Evolutionary conservation across 2,888 invertebrate genomes (phyloP).

Genomic region (Odontocerum albicorne): DNA sequence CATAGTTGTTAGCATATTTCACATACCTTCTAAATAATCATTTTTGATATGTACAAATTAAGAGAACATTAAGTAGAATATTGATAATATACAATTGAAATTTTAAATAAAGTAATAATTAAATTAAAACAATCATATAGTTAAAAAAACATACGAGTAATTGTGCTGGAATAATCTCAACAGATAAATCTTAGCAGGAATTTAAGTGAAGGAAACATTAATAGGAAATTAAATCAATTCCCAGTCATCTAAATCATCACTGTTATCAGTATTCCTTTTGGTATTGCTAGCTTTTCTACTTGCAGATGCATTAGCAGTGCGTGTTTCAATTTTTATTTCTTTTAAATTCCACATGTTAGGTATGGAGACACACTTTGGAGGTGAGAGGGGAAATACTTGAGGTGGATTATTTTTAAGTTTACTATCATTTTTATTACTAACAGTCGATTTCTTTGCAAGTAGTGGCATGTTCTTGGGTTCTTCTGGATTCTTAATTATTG

Average conservation of each 20-base stretch:
- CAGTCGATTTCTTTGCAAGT: conserved; percentile 1
- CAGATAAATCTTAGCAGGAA: too few species aligned
- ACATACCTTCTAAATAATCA: too few species aligned
- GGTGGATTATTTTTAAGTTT: conserved; percentile 43
- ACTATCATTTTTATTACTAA: background rate
- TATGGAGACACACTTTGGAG: conserved; percentile 55
- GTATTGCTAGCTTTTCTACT: background rate
- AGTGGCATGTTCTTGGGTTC: background rate
- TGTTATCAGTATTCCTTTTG: conserved; percentile 8
- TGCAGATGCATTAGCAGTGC: background rate
- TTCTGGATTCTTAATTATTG: background rate
- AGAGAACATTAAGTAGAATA: too few species aligned
- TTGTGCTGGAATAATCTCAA: too few species aligned
- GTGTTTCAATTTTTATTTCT: conserved; percentile 46
- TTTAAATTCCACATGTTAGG: conserved; percentile 64
- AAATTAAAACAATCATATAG: too few species aligned
- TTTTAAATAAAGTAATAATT: too few species aligned
- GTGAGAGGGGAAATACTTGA: conserved; percentile 41
- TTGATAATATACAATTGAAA: too few species aligned
- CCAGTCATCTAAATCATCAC: conserved; percentile 23
- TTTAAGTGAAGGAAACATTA: too few species aligned
- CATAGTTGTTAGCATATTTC: too few species aligned
- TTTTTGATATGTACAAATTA: too few species aligned
- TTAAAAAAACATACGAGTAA: too few species aligned
- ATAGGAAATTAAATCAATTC: conserved; percentile 21